Evolutionary conservation across 1,140 invertebrate genomes (phyloP), one percentile per base, ranked within the genome.

Genomic region (Spodoptera litura): DNA sequence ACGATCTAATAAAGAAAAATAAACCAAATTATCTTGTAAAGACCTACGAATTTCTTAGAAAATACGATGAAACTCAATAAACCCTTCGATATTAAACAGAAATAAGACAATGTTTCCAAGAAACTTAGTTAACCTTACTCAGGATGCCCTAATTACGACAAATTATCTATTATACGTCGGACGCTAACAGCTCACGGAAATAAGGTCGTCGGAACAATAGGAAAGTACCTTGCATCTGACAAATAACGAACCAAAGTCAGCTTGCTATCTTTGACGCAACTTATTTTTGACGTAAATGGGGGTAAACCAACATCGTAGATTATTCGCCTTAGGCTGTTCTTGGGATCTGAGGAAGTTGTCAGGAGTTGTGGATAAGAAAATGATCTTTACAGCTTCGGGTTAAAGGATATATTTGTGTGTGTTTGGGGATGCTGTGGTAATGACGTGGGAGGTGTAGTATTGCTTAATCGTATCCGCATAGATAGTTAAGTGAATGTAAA

Each of bases 281-380:
- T 68, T 77, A 71, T 83, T 86, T 83, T 81, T 87, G 82, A 84
- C 79, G 55, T 62, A 76, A 88, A 88, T 87, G 80, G 81, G 86
- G 84, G 82, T 82, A 85, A 88, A 81, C 86, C 83, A 91, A 91
- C 89, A 89, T 72, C 72, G 82, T 66, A 89, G 89, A 91, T 89
- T 87, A 86, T 87, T 84, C 83, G 87, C 89, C 82, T 44, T 55
- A 76, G 85, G 88, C 85, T 62, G 62, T 86, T 83, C 83, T 85
- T 78, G 82, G 80, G 75, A 86, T 83, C 79, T 86, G 83, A 71
- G 64, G 31, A 66, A 74, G 8, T 31, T n/a, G 9, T 11, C 12
- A 52, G 49, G 6, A 13, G 59, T 51, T 20, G 44, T 8, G 11
- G 56, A 38, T 52, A 44, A 38, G 61, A 77, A 77, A 68, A n/a